Evolutionary conservation across 2,888 invertebrate species (phyloP).

Genomic region (Mechanitis messenoides): DNA sequence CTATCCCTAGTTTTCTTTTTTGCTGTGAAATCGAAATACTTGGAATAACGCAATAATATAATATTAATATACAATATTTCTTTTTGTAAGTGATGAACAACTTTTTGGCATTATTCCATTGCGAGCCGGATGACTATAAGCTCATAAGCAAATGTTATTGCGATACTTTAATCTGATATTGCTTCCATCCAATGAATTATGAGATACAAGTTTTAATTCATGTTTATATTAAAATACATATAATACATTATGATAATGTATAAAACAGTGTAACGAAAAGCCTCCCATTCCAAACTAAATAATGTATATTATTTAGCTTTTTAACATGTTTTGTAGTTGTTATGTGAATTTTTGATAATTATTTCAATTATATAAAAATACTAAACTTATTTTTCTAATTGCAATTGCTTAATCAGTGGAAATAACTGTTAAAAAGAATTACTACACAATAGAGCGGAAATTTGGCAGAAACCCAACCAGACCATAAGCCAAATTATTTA

Average conservation of each 20-base stretch:
- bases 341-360: too few relatives aligned
- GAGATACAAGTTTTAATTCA: not conserved
- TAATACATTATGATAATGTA: too few relatives aligned
- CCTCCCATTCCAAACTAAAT: too few relatives aligned
- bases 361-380: too few relatives aligned
- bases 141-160: constrained; percentile 19
- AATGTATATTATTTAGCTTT: too few relatives aligned
- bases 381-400: not conserved
- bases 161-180: constrained; percentile 8
- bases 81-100: not conserved
- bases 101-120: constrained; percentile 24
- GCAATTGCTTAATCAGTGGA: constrained; percentile 4
- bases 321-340: too few relatives aligned
- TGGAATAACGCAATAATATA: not conserved
- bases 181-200: not conserved
- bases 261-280: too few relatives aligned
- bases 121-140: constrained; percentile 12
- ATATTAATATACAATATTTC: not conserved
- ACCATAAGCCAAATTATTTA: constrained; percentile 20
- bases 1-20: too few relatives aligned
- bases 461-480: constrained; percentile 19
- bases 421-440: not conserved
- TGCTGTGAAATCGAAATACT: too few relatives aligned
- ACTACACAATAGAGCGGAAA: constrained; percentile 8
- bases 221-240: not conserved